Evolutionary conservation across 2,888 invertebrate species (phyloP), one percentile per base, ranked within the genome.

Genomic region (Pegoplata infirma): DNA sequence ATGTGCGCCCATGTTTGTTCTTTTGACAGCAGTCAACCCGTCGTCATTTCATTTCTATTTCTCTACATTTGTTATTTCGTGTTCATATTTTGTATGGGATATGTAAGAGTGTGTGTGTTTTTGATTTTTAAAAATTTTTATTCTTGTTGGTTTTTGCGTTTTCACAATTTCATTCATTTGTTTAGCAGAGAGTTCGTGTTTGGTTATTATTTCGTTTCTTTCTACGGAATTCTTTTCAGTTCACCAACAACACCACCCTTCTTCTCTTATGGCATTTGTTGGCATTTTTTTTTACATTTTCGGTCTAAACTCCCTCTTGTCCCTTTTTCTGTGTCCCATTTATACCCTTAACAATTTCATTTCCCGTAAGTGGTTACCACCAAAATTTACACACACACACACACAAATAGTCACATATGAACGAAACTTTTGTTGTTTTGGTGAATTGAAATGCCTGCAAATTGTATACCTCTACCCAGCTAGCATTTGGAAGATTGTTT

Each of bases 1-100:
- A 78, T 81, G 77, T 81, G 85, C 86, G 87, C 87, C 86, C 86
- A 87, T 86, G 87, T 87, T 87, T 87, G 87, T 87, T 87, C 86
- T 85, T 86, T 86, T 88, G 88, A 88, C 88, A 88, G 86, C 86
- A 88, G 88, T 88, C 88, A 88, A 88, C 87, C 87, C 88, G 88
- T 87, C 88, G 88, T 88, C 88, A 88, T 87, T 85, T 86, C 86
- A 86, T 86, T 86, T 86, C 86, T 85, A 76, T 79, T 80, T 67
- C 86, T 87, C 87, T 87, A 85, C 86, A 86, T 68, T 80, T 74
- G 73, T 59, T 76, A 73, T 74, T 76, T 75, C 75, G 63, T 72
- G 71, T 64, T 72, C 56, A 75, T 75, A 75, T 71, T 75, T 74
- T 66, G 46, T 67, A 19, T 36, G 51, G 19, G 28, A 44, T 67